Evolutionary conservation across 1,140 invertebrate genomes (phyloP).

Genomic region (Drosophila sproati): DNA sequence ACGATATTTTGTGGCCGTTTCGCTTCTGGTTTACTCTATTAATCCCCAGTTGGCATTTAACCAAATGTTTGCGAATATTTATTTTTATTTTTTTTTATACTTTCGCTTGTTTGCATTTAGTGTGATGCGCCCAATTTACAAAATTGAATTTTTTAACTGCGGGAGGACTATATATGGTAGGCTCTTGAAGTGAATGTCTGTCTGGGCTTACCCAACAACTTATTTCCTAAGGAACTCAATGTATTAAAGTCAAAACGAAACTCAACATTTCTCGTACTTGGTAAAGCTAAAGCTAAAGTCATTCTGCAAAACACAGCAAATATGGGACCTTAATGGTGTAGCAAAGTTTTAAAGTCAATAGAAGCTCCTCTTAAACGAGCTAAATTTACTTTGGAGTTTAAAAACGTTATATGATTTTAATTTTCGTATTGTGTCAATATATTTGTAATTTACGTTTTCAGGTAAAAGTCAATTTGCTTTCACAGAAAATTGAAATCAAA

Average conservation of each 20-base stretch:
- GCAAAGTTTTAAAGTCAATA: not conserved
- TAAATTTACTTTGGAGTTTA: too few relatives aligned
- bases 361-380: not conserved
- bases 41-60: constrained; percentile 63
- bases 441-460: too few relatives aligned
- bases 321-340: not conserved
- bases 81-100: constrained; percentile 14
- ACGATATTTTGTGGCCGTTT: constrained; percentile 29
- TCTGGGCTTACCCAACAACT: not conserved
- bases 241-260: not conserved
- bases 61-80: constrained; percentile 40
- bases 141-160: constrained; percentile 48
- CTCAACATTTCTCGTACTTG: not conserved
- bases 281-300: not conserved
- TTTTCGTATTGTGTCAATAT: too few relatives aligned
- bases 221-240: not conserved
- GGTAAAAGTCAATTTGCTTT: not conserved
- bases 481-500: not conserved
- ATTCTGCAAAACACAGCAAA: too few relatives aligned
- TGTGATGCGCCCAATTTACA: constrained; percentile 44
- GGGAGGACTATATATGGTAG: not conserved
- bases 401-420: too few relatives aligned
- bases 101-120: constrained; percentile 33
- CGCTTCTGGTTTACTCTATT: constrained; percentile 46
- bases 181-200: not conserved